Conservation (phyloP, 2,888 invertebrate genomes). For the Eupithecia exiguata region DNA sequence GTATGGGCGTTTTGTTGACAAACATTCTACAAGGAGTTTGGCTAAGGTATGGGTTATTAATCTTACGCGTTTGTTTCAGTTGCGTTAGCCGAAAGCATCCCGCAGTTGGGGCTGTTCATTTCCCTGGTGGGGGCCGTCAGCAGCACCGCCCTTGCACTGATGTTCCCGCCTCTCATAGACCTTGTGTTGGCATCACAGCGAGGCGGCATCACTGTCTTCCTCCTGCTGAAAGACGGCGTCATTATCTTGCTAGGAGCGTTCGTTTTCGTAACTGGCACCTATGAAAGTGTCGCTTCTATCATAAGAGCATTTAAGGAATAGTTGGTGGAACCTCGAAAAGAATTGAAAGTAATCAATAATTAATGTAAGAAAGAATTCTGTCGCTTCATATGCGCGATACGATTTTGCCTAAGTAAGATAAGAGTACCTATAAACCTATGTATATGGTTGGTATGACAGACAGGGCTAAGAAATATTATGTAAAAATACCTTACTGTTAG, state of each 20-base stretch:
- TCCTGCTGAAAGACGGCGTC: slow-evolving; percentile 83
- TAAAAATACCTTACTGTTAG: too few relatives aligned
- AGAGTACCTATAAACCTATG: too few relatives aligned
- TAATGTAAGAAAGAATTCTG: background rate
- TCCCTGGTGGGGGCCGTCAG: slow-evolving; percentile 96
- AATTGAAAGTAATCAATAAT: background rate
- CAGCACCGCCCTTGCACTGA: slow-evolving; percentile 92
- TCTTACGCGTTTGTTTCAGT: slow-evolving; percentile 81
- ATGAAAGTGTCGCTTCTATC: slow-evolving; percentile 87
- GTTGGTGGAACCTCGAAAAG: background rate
- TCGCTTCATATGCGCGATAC: background rate
- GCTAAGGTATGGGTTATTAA: background rate
- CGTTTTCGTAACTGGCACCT: slow-evolving; percentile 90
- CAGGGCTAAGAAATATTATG: background rate
- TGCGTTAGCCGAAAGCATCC: slow-evolving; percentile 92
- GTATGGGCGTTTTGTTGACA: too few relatives aligned
- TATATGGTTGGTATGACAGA: background rate
- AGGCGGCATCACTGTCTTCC: slow-evolving; percentile 71
- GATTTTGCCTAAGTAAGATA: background rate
- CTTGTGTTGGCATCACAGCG: slow-evolving; percentile 87
- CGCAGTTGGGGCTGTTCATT: slow-evolving; percentile 93
- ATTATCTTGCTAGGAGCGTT: slow-evolving; percentile 88
- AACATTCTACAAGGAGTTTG: too few relatives aligned
- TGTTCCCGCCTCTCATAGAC: slow-evolving; percentile 95
- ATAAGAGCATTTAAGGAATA: slow-evolving; percentile 70